Conservation (phyloP, 2,113 vertebrate genomes). For the Eolophus roseicapilla region DNA sequence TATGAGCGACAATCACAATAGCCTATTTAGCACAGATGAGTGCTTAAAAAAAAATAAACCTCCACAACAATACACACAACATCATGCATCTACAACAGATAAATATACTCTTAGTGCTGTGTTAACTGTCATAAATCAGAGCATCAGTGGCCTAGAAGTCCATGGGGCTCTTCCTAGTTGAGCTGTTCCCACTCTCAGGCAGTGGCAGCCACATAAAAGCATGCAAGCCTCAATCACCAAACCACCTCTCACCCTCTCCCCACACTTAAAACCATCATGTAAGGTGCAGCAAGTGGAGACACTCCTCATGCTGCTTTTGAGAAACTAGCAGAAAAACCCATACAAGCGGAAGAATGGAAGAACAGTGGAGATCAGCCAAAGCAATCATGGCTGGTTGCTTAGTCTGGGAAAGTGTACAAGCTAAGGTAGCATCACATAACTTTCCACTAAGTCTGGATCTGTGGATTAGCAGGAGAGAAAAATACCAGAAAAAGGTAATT, state of each 20-base stretch:
- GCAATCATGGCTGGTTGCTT: background rate
- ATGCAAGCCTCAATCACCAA: background rate
- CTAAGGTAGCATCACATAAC: background rate
- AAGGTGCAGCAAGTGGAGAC: background rate
- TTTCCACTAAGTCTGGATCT: background rate
- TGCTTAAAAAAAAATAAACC: background rate
- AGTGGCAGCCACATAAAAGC: background rate
- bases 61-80: background rate
- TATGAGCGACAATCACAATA: background rate
- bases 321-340: background rate
- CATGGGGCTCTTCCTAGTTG: rapidly evolving
- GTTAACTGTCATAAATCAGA: background rate
- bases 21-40: background rate
- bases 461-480: background rate
- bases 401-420: background rate
- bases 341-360: background rate
- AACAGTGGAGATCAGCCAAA: background rate
- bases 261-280: background rate
- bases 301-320: background rate
- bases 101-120: background rate
- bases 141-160: background rate
- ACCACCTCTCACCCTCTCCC: background rate
- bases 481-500: background rate
- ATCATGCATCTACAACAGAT: background rate
- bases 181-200: rapidly evolving